These are phyloP conservation scores for Altica lythri DNA, from an alignment of 2,888 invertebrate species.

Conservation along the genomic window DNA sequence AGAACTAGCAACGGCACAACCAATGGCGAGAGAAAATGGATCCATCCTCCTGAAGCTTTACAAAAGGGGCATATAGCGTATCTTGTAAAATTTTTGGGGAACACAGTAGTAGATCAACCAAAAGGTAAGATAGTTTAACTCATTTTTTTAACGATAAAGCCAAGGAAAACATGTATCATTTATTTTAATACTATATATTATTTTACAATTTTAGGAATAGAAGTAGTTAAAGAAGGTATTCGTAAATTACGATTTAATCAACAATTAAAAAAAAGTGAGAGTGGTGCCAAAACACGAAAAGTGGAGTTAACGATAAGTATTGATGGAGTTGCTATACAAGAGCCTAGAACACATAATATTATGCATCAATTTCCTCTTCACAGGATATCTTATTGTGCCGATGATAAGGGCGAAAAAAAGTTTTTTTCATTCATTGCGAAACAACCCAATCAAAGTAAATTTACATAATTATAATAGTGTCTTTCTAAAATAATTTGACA, in stretches of 20 bases:
- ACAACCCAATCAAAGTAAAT: conserved; percentile 59
- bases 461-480: too few relatives aligned
- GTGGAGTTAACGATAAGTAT: conserved; percentile 96
- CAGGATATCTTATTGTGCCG: conserved; percentile 98
- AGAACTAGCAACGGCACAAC: conserved; percentile 49
- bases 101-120: conserved; percentile 92
- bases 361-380: conserved; percentile 95
- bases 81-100: conserved; percentile 97
- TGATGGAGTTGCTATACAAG: conserved; percentile 92
- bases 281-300: conserved; percentile 87
- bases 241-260: conserved; percentile 93
- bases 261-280: conserved; percentile 87
- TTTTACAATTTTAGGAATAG: conserved; percentile 66
- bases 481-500: neutral
- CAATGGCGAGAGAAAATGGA: conserved; percentile 72
- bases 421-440: conserved; percentile 96
- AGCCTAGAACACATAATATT: conserved; percentile 76
- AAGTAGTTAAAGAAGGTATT: conserved; percentile 97
- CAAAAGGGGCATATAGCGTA: conserved; percentile 96
- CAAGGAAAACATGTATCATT: neutral
- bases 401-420: conserved; percentile 96
- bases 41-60: conserved; percentile 91
- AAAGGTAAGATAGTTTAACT: conserved; percentile 64
- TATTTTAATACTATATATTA: conserved; percentile 1
- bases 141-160: neutral